phyloP scores from a whole-genome alignment of 2,888 invertebrate genomes.

The Colletes collaris region DNA sequence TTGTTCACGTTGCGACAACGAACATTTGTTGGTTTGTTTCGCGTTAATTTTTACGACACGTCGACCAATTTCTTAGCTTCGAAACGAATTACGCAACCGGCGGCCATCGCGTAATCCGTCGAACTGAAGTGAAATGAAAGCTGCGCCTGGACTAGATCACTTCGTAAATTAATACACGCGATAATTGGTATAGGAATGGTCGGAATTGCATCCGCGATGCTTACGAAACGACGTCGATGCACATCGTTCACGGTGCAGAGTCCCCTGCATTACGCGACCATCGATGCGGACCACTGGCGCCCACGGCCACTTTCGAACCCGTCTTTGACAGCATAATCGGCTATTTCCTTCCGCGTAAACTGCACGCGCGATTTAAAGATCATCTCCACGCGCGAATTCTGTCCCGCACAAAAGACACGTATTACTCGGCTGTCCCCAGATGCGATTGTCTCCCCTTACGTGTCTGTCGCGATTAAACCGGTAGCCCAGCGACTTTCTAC shows the following conservation, averaged over 20 bases:
- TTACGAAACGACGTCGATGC: constrained; percentile 23
- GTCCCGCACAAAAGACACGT: no score
- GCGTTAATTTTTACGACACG: no score
- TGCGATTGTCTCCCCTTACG: no score
- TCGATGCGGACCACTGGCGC: constrained; percentile 8
- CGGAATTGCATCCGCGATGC: neutral
- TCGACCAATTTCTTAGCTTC: neutral
- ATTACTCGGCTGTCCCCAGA: no score
- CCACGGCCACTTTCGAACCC: constrained; percentile 9
- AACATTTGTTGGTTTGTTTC: no score
- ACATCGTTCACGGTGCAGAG: neutral
- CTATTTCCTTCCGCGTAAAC: constrained; percentile 8
- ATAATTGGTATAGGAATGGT: neutral
- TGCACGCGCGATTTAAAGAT: neutral
- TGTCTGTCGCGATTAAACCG: neutral
- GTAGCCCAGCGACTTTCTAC: constrained; percentile 74
- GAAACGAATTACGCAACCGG: neutral
- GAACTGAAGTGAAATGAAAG: constrained; percentile 34
- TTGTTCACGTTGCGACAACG: no score
- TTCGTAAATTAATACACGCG: constrained; percentile 3
- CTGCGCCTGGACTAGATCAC: neutral
- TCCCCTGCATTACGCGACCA: neutral
- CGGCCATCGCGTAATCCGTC: constrained; percentile 3
- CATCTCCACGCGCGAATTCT: neutral
- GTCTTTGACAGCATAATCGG: neutral